Evolutionary conservation across 2,113 vertebrate species (phyloP), one percentile per base, ranked within the genome.

Genomic region (Gallinago undulata): DNA sequence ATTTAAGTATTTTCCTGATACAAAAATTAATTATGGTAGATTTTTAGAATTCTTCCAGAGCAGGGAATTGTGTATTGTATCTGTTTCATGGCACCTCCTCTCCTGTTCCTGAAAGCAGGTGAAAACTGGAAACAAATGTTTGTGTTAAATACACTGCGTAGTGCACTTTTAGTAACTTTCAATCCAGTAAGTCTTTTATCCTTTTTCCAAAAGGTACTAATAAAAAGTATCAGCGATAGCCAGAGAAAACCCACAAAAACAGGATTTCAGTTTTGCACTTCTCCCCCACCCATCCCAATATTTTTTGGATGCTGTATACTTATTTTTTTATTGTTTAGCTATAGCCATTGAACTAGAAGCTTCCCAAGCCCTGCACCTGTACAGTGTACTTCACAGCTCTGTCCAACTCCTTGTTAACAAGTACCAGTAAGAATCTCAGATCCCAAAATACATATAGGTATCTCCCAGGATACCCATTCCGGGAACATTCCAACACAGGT

Each of bases 271-370:
- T 81, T 90, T 56, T 55, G 43, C 37, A 47, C 30, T 25, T 5
- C 23, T 21, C 6, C 18, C 22, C 23, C 3, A 2, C 24, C 19
- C 30, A 2, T 8, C n/a, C 7, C 5, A 55, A 0, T 28, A 39
- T 25, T 48, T 57, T 87, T 63, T 51, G 4, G 33, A 43, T 43
- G 19, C 12, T 66, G 16, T 31, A 45, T 25, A 62, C 8, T 5
- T 10, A 31, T 55, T 67, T 79, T 81, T 53, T 6, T 11, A 64
- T n/a, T 64, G n/a, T 9, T 82, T 59, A 59, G 48, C 21, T 68
- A 27, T 1, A 35, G 27, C 62, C 67, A 76, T 7, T 56, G 19
- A 63, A 39, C n/a, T 57, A 72, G 56, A 86, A 83, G 37, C 27
- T 67, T 55, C 66, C 51, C 35, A 39, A 91, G 60, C 51, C 25